Evolutionary conservation across 2,888 invertebrate species (phyloP).

Genomic region (Hypomecis punctinalis): DNA sequence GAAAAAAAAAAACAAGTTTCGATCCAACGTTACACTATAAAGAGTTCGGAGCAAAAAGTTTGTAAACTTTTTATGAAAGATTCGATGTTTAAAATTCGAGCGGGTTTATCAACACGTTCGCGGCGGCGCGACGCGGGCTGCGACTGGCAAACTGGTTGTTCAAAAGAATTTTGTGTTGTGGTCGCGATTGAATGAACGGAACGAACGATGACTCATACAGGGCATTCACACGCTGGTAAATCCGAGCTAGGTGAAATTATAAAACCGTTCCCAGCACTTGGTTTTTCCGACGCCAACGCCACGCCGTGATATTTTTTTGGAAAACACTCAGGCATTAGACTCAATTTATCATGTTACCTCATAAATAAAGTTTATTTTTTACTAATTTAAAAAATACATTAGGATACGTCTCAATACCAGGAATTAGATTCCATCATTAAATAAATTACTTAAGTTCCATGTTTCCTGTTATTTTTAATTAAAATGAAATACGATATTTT

Average conservation of each 20-base stretch:
- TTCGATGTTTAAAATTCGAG: conserved; percentile 29
- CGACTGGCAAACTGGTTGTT: conserved; percentile 29
- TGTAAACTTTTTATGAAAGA: conserved; percentile 13
- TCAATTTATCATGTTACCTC: too few relatives aligned
- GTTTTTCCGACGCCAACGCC: conserved; percentile 12
- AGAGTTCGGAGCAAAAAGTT: conserved; percentile 21
- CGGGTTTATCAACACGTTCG: conserved; percentile 32
- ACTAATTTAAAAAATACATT: too few relatives aligned
- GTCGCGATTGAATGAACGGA: conserved; percentile 26
- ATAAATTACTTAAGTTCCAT: too few relatives aligned
- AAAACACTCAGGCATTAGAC: neutral
- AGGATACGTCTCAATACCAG: too few relatives aligned
- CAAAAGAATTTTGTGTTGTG: conserved; percentile 15
- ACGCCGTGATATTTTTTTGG: neutral
- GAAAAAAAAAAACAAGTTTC: conserved; percentile 7
- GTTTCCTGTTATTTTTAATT: conserved; percentile 3
- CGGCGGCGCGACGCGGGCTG: conserved; percentile 17
- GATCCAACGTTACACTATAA: conserved; percentile 6
- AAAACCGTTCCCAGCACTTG: conserved; percentile 6
- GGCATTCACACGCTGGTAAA: conserved; percentile 30
- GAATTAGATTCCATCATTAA: too few relatives aligned
- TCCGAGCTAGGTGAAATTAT: neutral
- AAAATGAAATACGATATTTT: conserved; percentile 42
- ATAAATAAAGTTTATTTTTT: too few relatives aligned
- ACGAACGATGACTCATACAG: conserved; percentile 29